A percentile compares a stretch with the other conserved stretches of the same genome.
Conservation (phyloP, 2,797 vertebrate species). For the Todus mexicanus region DNA sequence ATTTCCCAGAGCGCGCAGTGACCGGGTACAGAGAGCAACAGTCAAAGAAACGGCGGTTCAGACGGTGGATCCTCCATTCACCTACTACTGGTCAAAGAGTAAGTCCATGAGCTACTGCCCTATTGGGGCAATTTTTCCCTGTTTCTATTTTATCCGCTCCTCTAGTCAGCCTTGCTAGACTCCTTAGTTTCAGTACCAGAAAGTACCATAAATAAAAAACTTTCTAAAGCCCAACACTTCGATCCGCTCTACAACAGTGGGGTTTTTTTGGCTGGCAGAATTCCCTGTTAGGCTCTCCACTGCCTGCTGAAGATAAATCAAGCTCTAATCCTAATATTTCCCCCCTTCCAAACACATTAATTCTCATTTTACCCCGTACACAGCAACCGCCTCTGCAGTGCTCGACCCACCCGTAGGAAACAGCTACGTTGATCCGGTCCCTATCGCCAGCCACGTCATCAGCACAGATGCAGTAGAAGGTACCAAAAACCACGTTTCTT, state of each 20-base stretch:
- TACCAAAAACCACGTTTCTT: neutral
- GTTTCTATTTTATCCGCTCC: neutral
- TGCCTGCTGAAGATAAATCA: neutral
- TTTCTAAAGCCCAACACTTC: neutral
- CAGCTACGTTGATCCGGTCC: constrained; percentile 68
- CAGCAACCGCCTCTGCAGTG: constrained; percentile 41
- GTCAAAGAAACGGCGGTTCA: constrained; percentile 80
- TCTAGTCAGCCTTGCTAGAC: neutral
- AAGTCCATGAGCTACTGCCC: neutral
- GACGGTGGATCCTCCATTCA: constrained; percentile 67
- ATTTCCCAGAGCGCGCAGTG: fast-evolving
- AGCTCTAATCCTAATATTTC: neutral
- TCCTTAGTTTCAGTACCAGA: neutral
- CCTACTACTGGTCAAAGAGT: constrained; percentile 73
- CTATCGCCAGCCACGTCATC: constrained; percentile 70
- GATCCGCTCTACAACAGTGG: neutral
- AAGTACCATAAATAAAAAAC: neutral
- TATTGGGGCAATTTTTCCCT: neutral
- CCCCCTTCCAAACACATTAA: neutral
- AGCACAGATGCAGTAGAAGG: constrained; percentile 83
- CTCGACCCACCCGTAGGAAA: constrained; percentile 36
- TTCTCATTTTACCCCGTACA: neutral
- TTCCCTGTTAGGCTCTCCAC: neutral
- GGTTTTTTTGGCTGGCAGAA: neutral
- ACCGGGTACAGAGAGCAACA: fast-evolving